Evolutionary conservation across 2,113 vertebrate species (phyloP).

Genomic region (Sigmodon hispidus): DNA sequence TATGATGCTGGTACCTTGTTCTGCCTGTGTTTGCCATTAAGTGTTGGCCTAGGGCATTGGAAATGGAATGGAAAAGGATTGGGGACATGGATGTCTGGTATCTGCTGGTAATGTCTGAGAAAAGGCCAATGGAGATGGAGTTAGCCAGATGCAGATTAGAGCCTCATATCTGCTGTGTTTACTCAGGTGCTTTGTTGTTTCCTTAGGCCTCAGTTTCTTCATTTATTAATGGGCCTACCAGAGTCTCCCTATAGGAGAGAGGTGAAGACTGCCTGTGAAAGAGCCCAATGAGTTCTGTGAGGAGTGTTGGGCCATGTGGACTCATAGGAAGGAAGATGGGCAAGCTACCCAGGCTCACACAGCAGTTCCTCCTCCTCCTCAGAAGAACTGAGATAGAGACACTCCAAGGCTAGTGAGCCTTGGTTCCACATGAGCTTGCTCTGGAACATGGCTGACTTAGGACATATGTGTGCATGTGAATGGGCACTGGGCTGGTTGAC

Average conservation of each 20-base stretch:
- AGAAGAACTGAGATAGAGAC: not conserved
- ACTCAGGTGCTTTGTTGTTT: not conserved
- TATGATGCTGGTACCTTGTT: not conserved
- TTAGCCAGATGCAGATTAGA: not conserved
- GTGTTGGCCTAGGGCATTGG: not conserved
- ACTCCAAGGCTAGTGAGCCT: not conserved
- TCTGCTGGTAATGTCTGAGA: not conserved
- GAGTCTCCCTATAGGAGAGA: not conserved
- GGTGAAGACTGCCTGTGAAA: not conserved
- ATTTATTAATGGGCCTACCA: not conserved
- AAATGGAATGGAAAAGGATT: not conserved
- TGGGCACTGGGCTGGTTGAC: not conserved
- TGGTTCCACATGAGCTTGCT: not conserved
- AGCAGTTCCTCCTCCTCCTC: not conserved
- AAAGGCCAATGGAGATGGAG: not conserved
- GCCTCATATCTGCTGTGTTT: not conserved
- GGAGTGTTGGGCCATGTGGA: not conserved
- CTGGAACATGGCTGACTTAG: not conserved
- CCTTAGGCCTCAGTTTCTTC: constrained; percentile 12
- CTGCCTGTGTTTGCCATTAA: not conserved
- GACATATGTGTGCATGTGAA: rapidly evolving
- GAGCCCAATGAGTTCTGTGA: rapidly evolving
- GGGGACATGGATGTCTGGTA: not conserved
- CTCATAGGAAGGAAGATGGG: too few relatives aligned
- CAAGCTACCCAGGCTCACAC: not conserved